Evolutionary conservation across 2,113 vertebrate species (phyloP).

Genomic region (Macroglossus sobrinus): DNA sequence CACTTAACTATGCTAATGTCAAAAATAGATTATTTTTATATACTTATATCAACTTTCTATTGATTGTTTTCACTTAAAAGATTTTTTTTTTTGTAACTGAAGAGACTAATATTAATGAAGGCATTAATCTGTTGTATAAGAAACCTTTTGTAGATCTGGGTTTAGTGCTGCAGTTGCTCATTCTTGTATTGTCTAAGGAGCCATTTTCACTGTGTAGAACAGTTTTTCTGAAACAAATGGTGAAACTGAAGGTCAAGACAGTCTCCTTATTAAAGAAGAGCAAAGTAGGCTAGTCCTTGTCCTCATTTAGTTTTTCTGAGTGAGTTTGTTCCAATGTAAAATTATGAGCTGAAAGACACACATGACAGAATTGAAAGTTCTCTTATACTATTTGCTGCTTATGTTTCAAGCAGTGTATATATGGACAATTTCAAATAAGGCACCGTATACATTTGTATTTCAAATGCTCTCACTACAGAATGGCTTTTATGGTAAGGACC

Average conservation of each 20-base stretch:
- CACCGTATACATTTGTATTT: background rate
- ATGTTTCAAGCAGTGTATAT: background rate
- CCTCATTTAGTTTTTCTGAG: background rate
- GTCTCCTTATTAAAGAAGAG: background rate
- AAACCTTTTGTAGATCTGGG: background rate
- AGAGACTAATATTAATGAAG: background rate
- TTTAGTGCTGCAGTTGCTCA: background rate
- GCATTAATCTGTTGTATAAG: background rate
- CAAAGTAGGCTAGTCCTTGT: background rate
- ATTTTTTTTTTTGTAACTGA: background rate
- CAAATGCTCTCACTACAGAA: background rate
- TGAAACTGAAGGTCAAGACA: background rate
- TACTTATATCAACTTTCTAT: background rate
- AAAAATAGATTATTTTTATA: background rate
- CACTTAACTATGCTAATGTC: background rate
- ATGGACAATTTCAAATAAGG: background rate
- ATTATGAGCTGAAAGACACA: background rate
- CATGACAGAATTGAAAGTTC: background rate
- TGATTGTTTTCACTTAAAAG: background rate
- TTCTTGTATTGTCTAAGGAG: background rate
- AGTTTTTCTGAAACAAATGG: background rate
- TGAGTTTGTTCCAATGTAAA: background rate
- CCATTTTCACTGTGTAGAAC: background rate
- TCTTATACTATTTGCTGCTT: background rate
- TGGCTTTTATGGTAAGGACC: conserved; percentile 64